Evolutionary conservation across 1,140 invertebrate genomes (phyloP).

Genomic region (Drosophila sechellia): DNA sequence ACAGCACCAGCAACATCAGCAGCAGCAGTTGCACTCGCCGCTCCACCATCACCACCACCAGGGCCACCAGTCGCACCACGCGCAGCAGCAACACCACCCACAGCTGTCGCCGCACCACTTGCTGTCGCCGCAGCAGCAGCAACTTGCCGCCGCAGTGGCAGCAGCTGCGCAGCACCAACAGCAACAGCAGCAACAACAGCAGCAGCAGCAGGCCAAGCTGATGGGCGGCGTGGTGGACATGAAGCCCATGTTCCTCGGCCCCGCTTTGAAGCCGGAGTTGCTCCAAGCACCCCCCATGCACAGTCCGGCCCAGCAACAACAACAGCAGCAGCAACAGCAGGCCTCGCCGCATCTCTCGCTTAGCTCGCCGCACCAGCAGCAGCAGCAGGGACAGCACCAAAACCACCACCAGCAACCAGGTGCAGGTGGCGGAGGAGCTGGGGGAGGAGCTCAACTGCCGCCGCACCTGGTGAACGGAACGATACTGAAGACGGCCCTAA

Average conservation of each 20-base stretch:
- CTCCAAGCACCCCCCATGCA: slow-evolving; percentile 72
- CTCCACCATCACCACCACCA: slow-evolving; percentile 73
- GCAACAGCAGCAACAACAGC: slow-evolving; percentile 71
- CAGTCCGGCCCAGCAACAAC: slow-evolving; percentile 59
- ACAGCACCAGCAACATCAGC: slow-evolving; percentile 84
- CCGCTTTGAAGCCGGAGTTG: slow-evolving; percentile 70
- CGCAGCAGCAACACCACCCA: slow-evolving; percentile 65
- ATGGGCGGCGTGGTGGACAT: slow-evolving; percentile 62
- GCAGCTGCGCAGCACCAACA: slow-evolving; percentile 51
- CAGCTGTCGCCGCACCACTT: slow-evolving; percentile 83
- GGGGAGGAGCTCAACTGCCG: slow-evolving; percentile 84
- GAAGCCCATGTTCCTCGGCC: slow-evolving; percentile 79
- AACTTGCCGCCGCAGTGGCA: slow-evolving; percentile 63
- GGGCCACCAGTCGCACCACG: slow-evolving; percentile 78
- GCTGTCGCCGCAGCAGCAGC: slow-evolving; percentile 80
- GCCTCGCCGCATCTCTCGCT: slow-evolving; percentile 69
- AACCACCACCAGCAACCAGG: slow-evolving; percentile 82
- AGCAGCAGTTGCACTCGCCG: slow-evolving; percentile 85
- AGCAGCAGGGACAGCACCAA: slow-evolving; percentile 82
- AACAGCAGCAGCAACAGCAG: slow-evolving; percentile 48
- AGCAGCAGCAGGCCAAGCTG: slow-evolving; percentile 78
- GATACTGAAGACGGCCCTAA: slow-evolving; percentile 96
- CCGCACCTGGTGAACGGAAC: slow-evolving; percentile 94
- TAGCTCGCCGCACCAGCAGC: slow-evolving; percentile 62
- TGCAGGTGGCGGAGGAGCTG: slow-evolving; percentile 7